Conservation (phyloP, 2,113 vertebrate genomes). For the Lagopus leucura region DNA sequence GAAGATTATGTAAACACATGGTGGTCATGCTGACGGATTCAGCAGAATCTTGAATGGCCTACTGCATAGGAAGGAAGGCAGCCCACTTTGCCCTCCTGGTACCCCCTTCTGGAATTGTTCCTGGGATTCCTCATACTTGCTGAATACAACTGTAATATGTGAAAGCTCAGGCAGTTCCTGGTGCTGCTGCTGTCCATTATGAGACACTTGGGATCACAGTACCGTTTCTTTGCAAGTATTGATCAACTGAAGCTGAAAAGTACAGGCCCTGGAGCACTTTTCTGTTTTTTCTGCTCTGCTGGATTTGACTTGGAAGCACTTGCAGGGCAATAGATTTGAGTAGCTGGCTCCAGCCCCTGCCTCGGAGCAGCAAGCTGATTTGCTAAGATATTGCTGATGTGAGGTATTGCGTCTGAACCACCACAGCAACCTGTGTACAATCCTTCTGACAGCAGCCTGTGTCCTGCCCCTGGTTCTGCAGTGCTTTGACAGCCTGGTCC, state of each 20-base stretch:
- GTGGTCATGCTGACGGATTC: not conserved
- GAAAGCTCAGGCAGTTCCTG: not conserved
- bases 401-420: not conserved
- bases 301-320: not conserved
- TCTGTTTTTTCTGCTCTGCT: not conserved
- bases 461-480: not conserved
- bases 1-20: not conserved
- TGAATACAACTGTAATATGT: not conserved
- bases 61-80: not conserved
- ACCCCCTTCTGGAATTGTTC: not conserved
- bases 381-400: not conserved
- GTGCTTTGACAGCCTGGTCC: not conserved
- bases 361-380: not conserved
- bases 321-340: not conserved
- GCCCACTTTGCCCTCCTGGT: rapidly evolving
- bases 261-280: not conserved
- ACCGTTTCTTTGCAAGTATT: not conserved
- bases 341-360: not conserved
- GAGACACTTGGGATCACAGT: not conserved
- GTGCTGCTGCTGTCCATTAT: not conserved
- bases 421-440: not conserved
- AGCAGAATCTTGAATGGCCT: not conserved
- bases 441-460: not conserved
- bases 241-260: not conserved
- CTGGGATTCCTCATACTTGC: not conserved